These are phyloP conservation scores for Macroramphosus scolopax DNA, from an alignment of 2,797 vertebrate genomes.

Conservation along the genomic window DNA sequence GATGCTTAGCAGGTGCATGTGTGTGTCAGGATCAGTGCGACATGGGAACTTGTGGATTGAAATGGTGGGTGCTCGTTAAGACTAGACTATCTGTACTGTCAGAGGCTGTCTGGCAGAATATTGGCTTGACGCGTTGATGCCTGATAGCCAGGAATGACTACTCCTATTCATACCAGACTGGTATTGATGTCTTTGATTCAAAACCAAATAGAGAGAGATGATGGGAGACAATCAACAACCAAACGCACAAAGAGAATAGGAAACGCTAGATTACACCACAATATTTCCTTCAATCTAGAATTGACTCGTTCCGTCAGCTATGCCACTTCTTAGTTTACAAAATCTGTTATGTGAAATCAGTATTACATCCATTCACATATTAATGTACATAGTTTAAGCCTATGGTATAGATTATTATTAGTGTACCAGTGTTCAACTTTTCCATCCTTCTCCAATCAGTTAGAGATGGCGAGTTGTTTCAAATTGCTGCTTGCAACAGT, in stretches of 20 bases:
- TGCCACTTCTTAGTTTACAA: too few species aligned
- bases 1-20: slow-evolving; percentile 76
- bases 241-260: slow-evolving; percentile 9
- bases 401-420: too few species aligned
- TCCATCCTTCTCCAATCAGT: not conserved
- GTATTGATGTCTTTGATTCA: slow-evolving; percentile 55
- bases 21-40: slow-evolving; percentile 73
- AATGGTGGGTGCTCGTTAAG: slow-evolving; percentile 69
- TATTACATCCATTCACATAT: too few species aligned
- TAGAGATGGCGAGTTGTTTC: too few species aligned
- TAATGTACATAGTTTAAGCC: too few species aligned
- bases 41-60: slow-evolving; percentile 75
- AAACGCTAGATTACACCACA: slow-evolving; percentile 24
- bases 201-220: slow-evolving; percentile 34
- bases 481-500: too few species aligned
- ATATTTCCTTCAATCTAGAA: slow-evolving; percentile 4
- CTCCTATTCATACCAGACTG: slow-evolving; percentile 67
- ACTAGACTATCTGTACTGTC: slow-evolving; percentile 75
- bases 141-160: slow-evolving; percentile 69
- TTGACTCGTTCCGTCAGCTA: not conserved
- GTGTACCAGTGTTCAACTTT: not conserved
- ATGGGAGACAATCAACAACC: slow-evolving; percentile 19
- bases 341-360: too few species aligned
- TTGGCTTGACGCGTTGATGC: slow-evolving; percentile 57
- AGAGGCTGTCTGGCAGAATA: slow-evolving; percentile 64